Evolutionary conservation across 92 coral and sea anemone species (phyloP).

Genomic region (Siderastrea radians): DNA sequence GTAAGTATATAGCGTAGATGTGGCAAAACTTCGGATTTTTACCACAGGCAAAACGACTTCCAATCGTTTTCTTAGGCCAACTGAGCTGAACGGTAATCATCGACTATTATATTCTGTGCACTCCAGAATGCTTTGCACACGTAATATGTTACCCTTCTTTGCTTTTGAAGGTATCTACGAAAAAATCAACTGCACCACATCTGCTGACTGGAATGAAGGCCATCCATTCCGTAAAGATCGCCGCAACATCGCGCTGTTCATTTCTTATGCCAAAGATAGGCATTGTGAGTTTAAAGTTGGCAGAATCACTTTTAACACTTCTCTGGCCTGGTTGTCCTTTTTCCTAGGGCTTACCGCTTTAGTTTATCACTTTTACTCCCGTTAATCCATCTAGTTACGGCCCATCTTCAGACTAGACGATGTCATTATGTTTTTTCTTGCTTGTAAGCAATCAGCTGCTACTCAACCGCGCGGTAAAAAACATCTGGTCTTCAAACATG

Average conservation of each 20-base stretch:
- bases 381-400: not conserved
- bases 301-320: constrained; percentile 74
- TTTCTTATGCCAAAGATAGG: constrained; percentile 71
- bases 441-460: too few species aligned
- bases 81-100: not conserved
- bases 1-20: too few species aligned
- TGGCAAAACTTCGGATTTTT: too few species aligned
- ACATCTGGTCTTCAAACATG: too few species aligned
- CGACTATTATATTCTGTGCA: not conserved
- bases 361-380: constrained; percentile 59
- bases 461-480: too few species aligned
- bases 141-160: not conserved
- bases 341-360: constrained; percentile 74
- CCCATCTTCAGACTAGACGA: too few species aligned
- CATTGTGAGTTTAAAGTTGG: constrained; percentile 82
- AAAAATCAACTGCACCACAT: constrained; percentile 52
- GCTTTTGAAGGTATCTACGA: constrained; percentile 65
- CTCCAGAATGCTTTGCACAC: not conserved
- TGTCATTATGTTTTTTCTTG: too few species aligned
- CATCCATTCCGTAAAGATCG: constrained; percentile 85
- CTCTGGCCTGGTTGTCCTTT: constrained; percentile 86
- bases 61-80: too few species aligned
- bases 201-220: constrained; percentile 29
- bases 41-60: too few species aligned
- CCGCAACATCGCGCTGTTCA: constrained; percentile 57